These are phyloP conservation scores for Sciaenops ocellatus DNA, from an alignment of 2,797 vertebrate species.

Conservation along the genomic window DNA sequence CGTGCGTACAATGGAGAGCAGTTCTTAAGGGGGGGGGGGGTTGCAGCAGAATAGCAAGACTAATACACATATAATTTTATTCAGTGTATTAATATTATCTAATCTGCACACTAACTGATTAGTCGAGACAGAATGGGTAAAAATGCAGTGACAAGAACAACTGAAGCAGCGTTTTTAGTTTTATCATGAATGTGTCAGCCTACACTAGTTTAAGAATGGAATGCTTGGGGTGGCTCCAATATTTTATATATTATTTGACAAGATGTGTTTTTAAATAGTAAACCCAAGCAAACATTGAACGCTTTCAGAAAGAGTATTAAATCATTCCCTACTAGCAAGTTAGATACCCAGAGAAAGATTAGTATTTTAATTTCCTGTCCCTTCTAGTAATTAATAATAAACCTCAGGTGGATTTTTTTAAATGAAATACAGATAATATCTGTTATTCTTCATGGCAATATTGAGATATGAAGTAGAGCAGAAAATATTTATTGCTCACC, in stretches of 20 bases:
- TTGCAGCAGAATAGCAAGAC: neutral
- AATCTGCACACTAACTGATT: conserved; percentile 1
- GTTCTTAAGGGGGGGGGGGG: neutral
- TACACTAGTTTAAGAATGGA: neutral
- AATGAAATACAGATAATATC: conserved; percentile 40
- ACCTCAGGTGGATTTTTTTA: conserved; percentile 29
- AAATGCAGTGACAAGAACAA: neutral
- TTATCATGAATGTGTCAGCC: conserved; percentile 18
- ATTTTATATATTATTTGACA: conserved; percentile 34
- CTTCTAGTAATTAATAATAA: conserved; percentile 58
- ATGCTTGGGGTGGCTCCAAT: neutral
- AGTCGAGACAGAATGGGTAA: neutral
- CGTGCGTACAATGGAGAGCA: conserved; percentile 20
- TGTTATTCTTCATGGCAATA: conserved; percentile 36
- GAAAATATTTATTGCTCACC: conserved; percentile 12
- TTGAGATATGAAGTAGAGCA: conserved; percentile 23
- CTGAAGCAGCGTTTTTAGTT: conserved; percentile 12
- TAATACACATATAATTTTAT: neutral
- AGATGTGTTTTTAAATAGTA: conserved; percentile 5
- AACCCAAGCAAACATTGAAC: conserved; percentile 31
- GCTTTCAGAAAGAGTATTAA: conserved; percentile 27
- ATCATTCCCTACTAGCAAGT: conserved; percentile 39
- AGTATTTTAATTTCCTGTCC: conserved; percentile 60
- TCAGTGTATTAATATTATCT: neutral
- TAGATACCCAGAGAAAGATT: conserved; percentile 47